Evolutionary conservation across 64 coral and sea anemone genomes (phyloP).

Genomic region (Montipora efflorescens): DNA sequence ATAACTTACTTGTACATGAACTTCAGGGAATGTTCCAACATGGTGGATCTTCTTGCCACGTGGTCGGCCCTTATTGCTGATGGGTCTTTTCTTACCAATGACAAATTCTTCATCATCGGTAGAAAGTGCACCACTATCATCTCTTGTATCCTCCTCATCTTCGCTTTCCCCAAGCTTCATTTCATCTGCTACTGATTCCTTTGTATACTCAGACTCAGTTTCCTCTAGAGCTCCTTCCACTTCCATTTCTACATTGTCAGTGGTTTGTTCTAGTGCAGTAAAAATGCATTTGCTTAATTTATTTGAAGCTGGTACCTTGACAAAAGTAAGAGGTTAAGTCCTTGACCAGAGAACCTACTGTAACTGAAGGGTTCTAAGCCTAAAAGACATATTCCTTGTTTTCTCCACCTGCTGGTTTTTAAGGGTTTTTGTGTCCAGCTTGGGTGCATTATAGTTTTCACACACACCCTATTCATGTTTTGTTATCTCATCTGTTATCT

Average conservation of each 20-base stretch:
- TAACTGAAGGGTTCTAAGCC: not conserved
- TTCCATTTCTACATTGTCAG: slow-evolving; percentile 18
- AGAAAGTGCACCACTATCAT: slow-evolving; percentile 64
- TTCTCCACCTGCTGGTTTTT: too few species aligned
- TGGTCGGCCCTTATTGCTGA: slow-evolving; percentile 39
- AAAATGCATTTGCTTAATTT: not conserved
- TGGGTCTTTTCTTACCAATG: slow-evolving; percentile 39
- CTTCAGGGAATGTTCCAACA: not conserved
- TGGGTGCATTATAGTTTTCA: too few species aligned
- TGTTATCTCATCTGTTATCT: too few species aligned
- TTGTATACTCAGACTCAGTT: slow-evolving; percentile 11
- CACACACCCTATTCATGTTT: too few species aligned
- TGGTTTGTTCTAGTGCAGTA: not conserved
- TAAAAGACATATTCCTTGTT: too few species aligned
- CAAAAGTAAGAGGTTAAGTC: too few species aligned
- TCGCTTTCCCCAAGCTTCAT: slow-evolving; percentile 18
- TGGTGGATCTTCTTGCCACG: slow-evolving; percentile 29
- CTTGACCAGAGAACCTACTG: not conserved
- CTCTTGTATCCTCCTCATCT: slow-evolving; percentile 70
- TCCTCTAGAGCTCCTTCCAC: slow-evolving; percentile 43
- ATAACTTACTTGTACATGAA: slow-evolving; percentile 29
- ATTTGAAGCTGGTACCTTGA: too few species aligned
- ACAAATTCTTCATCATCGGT: slow-evolving; percentile 88
- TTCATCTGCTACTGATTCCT: slow-evolving; percentile 44
- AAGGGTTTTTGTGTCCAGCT: too few species aligned